Conservation (phyloP, 2,888 invertebrate species). For the Parapristionchus giblindavisi region DNA sequence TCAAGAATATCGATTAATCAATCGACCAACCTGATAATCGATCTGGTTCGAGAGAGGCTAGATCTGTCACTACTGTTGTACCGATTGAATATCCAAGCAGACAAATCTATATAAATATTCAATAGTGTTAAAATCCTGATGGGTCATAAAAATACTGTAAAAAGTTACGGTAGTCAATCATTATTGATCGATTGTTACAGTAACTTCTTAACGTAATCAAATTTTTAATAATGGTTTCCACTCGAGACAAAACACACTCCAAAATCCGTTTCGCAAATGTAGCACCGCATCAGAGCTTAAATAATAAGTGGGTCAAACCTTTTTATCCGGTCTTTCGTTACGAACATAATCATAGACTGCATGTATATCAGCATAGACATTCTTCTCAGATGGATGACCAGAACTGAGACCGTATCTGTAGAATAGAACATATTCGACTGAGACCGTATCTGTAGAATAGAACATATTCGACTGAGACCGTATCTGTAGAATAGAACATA, state of each 20-base stretch:
- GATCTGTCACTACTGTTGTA: conserved; percentile 58
- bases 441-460: too few relatives aligned
- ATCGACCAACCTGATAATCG: conserved; percentile 14
- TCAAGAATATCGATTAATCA: neutral
- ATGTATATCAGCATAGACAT: conserved; percentile 58
- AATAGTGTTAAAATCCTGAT: neutral
- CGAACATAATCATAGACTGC: conserved; percentile 58
- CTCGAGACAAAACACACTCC: neutral
- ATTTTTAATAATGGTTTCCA: neutral
- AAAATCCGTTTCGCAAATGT: neutral
- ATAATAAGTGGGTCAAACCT: conserved; percentile 42
- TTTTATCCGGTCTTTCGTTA: conserved; percentile 47
- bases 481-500: too few relatives aligned
- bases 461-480: too few relatives aligned
- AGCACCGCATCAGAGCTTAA: neutral
- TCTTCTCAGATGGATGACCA: conserved; percentile 56
- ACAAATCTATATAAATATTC: conserved; percentile 48
- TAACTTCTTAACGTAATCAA: neutral
- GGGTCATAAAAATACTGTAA: neutral
- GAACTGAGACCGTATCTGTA: conserved; percentile 56
- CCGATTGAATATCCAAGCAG: conserved; percentile 63
- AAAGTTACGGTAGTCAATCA: neutral
- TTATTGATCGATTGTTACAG: neutral
- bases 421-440: too few relatives aligned
- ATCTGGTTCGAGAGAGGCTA: conserved; percentile 47